Evolutionary conservation across 2,113 vertebrate genomes (phyloP).

Genomic region (Smithornis capensis): DNA sequence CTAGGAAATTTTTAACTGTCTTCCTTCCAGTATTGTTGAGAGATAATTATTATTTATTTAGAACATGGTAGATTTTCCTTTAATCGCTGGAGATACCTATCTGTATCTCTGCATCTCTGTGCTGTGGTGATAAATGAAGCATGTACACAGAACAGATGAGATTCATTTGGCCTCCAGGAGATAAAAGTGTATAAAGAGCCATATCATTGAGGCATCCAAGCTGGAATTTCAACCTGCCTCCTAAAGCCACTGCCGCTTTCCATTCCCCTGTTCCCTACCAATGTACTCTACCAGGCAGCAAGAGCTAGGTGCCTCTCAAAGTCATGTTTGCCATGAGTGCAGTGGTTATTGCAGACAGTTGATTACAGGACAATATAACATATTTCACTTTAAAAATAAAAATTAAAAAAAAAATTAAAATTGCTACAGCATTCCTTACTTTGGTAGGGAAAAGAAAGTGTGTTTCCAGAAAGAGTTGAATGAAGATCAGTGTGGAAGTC

Average conservation of each 20-base stretch:
- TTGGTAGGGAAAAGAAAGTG: neutral
- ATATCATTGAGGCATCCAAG: neutral
- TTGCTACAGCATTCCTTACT: neutral
- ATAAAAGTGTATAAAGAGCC: neutral
- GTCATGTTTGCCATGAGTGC: neutral
- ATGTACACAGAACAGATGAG: neutral
- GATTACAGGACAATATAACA: neutral
- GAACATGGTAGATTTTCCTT: neutral
- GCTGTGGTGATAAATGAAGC: neutral
- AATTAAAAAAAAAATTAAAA: neutral
- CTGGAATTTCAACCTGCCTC: neutral
- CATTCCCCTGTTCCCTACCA: neutral
- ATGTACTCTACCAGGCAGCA: neutral
- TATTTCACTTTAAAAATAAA: neutral
- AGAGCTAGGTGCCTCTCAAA: neutral
- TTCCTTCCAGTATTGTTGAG: neutral
- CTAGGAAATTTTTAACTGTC: neutral
- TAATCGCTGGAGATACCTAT: neutral
- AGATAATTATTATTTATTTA: neutral
- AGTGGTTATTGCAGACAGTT: neutral
- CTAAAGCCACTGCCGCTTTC: rapidly evolving
- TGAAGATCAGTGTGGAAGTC: neutral
- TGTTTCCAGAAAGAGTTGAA: neutral
- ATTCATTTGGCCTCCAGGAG: slow-evolving; percentile 11
- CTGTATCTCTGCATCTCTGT: neutral